Evolutionary conservation across 2,113 vertebrate genomes (phyloP).

Genomic region (Nibea albiflora): DNA sequence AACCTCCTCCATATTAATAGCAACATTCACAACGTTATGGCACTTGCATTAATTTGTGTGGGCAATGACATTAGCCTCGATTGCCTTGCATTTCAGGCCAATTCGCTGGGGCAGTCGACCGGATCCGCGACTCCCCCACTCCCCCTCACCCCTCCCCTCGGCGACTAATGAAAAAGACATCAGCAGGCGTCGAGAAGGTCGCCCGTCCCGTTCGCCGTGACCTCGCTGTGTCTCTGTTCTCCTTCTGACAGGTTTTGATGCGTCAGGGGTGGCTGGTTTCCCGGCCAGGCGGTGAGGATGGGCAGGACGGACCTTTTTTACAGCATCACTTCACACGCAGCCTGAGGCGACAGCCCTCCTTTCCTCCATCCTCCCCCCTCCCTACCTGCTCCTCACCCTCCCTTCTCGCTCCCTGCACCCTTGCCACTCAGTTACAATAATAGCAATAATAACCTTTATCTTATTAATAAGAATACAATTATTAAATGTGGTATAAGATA

Average conservation of each 20-base stretch:
- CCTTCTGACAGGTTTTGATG: conserved; percentile 78
- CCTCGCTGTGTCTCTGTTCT: conserved; percentile 60
- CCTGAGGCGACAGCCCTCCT: conserved; percentile 70
- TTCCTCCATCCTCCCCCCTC: conserved; percentile 26
- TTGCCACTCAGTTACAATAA: conserved; percentile 41
- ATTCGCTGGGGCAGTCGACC: conserved; percentile 62
- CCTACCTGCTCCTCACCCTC: conserved; percentile 15
- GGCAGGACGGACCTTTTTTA: conserved; percentile 48
- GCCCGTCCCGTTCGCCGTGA: conserved; percentile 54
- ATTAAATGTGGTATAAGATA: background rate
- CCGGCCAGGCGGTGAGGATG: conserved; percentile 42
- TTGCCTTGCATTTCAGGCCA: conserved; percentile 68
- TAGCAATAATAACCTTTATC: conserved; percentile 28
- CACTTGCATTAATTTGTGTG: conserved; percentile 76
- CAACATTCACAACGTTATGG: conserved; percentile 57
- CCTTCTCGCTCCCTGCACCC: background rate
- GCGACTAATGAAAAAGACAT: conserved; percentile 79
- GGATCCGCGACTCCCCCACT: conserved; percentile 37
- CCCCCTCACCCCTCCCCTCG: conserved; percentile 48
- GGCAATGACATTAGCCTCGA: conserved; percentile 77
- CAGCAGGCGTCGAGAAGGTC: conserved; percentile 74
- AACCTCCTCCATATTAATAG: conserved; percentile 63
- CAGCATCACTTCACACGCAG: conserved; percentile 50
- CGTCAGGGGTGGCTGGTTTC: conserved; percentile 76
- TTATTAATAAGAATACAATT: background rate